These are phyloP conservation scores for Pelecanoides urinatrix DNA, from an alignment of 2,113 vertebrate species.

Conservation along the genomic window DNA sequence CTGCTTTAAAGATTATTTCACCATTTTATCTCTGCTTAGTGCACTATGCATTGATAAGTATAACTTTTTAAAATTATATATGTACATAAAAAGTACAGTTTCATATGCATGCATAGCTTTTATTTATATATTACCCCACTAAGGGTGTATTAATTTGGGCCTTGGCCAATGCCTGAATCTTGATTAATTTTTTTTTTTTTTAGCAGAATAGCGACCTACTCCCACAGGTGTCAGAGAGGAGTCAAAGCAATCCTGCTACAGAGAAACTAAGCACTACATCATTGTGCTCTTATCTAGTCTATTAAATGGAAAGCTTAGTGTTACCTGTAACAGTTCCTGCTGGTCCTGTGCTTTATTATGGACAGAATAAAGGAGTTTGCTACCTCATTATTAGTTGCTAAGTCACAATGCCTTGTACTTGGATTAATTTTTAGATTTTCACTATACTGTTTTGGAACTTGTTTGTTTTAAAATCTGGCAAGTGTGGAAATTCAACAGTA, in stretches of 20 bases:
- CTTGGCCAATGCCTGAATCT: not conserved
- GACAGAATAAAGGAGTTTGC: not conserved
- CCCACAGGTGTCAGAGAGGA: not conserved
- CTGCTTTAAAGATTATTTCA: not conserved
- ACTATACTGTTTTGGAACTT: not conserved
- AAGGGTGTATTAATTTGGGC: not conserved
- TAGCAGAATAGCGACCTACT: not conserved
- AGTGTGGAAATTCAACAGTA: not conserved
- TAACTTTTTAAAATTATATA: not conserved
- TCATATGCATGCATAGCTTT: not conserved
- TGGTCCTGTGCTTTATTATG: not conserved
- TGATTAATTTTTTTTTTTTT: not conserved
- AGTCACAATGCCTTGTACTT: not conserved
- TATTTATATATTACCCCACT: not conserved
- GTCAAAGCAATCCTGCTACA: not conserved
- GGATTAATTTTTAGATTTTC: not conserved
- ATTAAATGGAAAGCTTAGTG: not conserved
- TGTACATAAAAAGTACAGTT: not conserved
- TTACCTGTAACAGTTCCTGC: not conserved
- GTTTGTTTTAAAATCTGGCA: not conserved
- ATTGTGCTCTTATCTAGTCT: not conserved
- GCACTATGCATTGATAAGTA: not conserved
- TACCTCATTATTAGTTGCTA: not conserved
- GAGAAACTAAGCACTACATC: not conserved
- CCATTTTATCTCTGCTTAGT: not conserved